These are phyloP conservation scores for Notolabrus celidotus DNA, from an alignment of 2,797 vertebrate genomes.

Conservation along the genomic window DNA sequence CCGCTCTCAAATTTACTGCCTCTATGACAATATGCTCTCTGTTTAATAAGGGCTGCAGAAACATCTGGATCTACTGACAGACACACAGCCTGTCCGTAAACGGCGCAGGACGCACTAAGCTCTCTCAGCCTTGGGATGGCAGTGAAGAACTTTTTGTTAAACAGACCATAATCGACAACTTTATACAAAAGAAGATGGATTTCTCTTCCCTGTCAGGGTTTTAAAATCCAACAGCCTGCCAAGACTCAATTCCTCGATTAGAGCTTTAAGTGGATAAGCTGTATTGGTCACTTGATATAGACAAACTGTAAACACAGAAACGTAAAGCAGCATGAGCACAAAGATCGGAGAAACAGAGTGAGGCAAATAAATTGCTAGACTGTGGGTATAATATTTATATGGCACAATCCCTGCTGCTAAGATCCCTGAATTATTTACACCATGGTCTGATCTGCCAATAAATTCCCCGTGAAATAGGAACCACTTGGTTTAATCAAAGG, in stretches of 20 bases:
- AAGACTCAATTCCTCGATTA: constrained; percentile 40
- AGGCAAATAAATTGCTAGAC: constrained; percentile 29
- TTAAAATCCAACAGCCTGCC: constrained; percentile 40
- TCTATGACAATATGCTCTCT: constrained; percentile 63
- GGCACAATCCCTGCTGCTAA: constrained; percentile 24
- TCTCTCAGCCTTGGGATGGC: constrained; percentile 18
- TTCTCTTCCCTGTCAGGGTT: constrained; percentile 34
- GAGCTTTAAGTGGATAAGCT: constrained; percentile 39
- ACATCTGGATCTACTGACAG: constrained; percentile 75
- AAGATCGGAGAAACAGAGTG: constrained; percentile 5
- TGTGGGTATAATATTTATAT: constrained; percentile 29
- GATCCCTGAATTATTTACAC: constrained; percentile 39
- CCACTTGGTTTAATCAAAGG: constrained; percentile 10
- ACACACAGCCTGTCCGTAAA: constrained; percentile 34
- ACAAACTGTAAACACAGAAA: constrained; percentile 42
- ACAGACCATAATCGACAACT: constrained; percentile 35
- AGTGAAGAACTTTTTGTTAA: constrained; percentile 17
- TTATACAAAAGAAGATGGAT: constrained; percentile 23
- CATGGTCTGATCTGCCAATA: constrained; percentile 25
- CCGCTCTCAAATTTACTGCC: constrained; percentile 62
- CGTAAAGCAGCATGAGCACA: constrained; percentile 36
- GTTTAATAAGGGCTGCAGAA: constrained; percentile 62
- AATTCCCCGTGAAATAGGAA: constrained; percentile 20
- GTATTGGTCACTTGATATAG: constrained; percentile 43
- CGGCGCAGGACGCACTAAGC: constrained; percentile 12